These are phyloP conservation scores for Parnassius glacialis DNA, from an alignment of 2,888 invertebrate genomes.

Conservation along the genomic window DNA sequence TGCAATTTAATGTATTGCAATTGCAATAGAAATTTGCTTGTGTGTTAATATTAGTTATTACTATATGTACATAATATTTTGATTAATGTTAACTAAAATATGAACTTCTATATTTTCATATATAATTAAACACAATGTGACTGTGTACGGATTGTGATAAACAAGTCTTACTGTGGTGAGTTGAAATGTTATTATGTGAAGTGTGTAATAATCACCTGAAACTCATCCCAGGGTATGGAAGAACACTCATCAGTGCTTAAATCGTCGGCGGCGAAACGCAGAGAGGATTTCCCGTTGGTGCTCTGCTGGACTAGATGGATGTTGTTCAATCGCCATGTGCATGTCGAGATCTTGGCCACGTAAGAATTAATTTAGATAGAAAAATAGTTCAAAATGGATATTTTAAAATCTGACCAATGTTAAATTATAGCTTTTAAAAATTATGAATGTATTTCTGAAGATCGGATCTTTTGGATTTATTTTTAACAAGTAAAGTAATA, in stretches of 20 bases:
- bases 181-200: constrained; percentile 3
- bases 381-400: not conserved
- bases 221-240: constrained; percentile 95
- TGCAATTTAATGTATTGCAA: too few species aligned
- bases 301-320: constrained; percentile 66
- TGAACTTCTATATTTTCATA: too few species aligned
- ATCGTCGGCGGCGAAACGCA: constrained; percentile 72
- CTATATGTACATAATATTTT: not conserved
- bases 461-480: too few species aligned
- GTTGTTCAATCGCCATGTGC: constrained; percentile 70
- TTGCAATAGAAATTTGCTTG: too few species aligned
- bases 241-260: constrained; percentile 91
- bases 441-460: too few species aligned
- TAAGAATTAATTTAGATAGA: not conserved
- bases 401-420: too few species aligned
- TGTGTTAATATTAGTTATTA: not conserved
- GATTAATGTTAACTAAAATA: not conserved
- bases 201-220: constrained; percentile 85
- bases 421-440: too few species aligned
- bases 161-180: not conserved
- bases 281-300: constrained; percentile 44
- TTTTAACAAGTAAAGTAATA: too few species aligned
- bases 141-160: not conserved
- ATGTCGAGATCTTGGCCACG: constrained; percentile 83
- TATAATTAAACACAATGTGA: not conserved